A percentile compares a stretch with the other conserved stretches of the same genome.
These are phyloP conservation scores for Dryocosmus kuriphilus DNA, from an alignment of 2,888 invertebrate species.

Conservation along the genomic window DNA sequence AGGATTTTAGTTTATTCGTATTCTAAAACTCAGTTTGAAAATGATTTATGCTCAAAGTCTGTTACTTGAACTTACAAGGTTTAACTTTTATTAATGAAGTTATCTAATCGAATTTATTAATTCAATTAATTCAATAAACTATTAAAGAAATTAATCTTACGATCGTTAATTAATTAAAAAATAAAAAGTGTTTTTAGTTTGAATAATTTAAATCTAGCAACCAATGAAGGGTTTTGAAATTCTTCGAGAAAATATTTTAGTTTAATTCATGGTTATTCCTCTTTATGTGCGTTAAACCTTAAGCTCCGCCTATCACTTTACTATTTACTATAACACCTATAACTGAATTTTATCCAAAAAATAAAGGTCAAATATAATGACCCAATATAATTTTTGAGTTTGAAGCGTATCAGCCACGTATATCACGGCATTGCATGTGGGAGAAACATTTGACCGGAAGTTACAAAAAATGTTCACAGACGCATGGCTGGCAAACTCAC, in stretches of 20 bases:
- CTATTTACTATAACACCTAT: neutral
- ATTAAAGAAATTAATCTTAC: neutral
- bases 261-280: neutral
- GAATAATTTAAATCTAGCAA: neutral
- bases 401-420: neutral
- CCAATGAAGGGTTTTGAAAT: neutral
- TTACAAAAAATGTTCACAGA: constrained; percentile 77
- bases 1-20: neutral
- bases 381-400: neutral
- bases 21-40: neutral
- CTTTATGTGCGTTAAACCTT: constrained; percentile 19
- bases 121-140: neutral
- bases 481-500: constrained; percentile 78
- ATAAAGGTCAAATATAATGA: neutral
- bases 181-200: neutral
- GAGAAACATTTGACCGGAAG: constrained; percentile 69
- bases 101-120: neutral
- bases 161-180: neutral
- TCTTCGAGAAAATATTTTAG: neutral
- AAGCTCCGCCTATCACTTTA: neutral
- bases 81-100: neutral
- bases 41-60: constrained; percentile 25
- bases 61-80: constrained; percentile 8
- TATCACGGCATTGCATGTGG: constrained; percentile 21
- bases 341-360: neutral